A percentile compares a stretch with the other conserved stretches of the same genome.
phyloP scores from a whole-genome alignment of 2,797 vertebrate genomes.

The Spinus pinus region DNA sequence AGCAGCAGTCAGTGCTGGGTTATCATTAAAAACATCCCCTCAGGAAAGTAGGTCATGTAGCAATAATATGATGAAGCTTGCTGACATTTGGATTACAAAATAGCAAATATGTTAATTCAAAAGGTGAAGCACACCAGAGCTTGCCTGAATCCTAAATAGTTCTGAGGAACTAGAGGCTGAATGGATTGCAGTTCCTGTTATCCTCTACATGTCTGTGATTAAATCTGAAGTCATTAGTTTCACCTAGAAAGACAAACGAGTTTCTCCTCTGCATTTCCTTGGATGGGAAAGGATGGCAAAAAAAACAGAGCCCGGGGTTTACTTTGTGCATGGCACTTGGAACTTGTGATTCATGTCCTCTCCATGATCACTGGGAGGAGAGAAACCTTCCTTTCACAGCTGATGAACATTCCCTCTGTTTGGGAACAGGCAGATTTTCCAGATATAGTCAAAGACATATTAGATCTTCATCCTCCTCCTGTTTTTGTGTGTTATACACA shows the following conservation, averaged over 20 bases:
- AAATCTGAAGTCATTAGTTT: background rate
- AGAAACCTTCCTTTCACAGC: background rate
- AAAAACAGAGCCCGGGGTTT: background rate
- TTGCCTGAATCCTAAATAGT: background rate
- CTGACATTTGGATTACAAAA: background rate
- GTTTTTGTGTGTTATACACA: too few species aligned
- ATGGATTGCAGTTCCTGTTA: background rate
- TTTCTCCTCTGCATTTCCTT: background rate
- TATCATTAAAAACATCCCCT: background rate
- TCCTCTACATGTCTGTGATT: background rate
- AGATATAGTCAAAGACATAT: rapidly evolving
- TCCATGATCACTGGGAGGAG: background rate
- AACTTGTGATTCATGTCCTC: background rate
- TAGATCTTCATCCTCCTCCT: background rate
- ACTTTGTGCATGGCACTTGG: background rate
- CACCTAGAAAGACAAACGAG: background rate
- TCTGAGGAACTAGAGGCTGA: background rate
- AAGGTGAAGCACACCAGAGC: background rate
- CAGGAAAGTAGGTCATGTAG: background rate
- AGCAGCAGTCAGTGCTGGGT: background rate
- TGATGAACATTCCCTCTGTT: background rate
- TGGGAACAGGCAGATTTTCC: background rate
- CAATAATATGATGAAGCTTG: background rate
- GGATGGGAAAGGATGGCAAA: background rate
- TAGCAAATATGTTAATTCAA: background rate